Conservation (phyloP, 2,888 invertebrate genomes). For the Spodoptera littoralis region DNA sequence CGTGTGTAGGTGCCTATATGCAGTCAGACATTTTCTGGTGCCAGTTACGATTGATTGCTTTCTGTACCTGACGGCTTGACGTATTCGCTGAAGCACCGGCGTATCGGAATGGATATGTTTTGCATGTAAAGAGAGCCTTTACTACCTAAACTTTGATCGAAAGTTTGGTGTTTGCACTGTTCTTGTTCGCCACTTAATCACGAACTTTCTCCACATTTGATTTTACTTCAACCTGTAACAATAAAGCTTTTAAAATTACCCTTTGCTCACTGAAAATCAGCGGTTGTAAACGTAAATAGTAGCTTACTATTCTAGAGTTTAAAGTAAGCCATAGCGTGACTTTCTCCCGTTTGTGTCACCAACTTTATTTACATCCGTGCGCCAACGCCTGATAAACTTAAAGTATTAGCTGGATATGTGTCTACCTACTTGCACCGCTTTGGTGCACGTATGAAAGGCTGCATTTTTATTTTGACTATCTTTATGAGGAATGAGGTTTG, state of each 20-base stretch:
- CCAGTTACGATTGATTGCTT: conserved; percentile 17
- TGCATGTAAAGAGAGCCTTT: conserved; percentile 3
- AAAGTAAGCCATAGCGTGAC: conserved; percentile 56
- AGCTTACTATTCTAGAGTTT: conserved; percentile 43
- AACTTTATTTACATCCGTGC: conserved; percentile 61
- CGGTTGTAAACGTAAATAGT: conserved; percentile 49
- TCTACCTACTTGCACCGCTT: conserved; percentile 25
- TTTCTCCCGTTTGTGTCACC: conserved; percentile 59
- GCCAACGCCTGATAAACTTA: conserved; percentile 61
- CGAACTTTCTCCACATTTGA: conserved; percentile 21
- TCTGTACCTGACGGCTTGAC: conserved; percentile 8
- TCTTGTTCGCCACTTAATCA: conserved; percentile 17
- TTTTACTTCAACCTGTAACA: conserved; percentile 21
- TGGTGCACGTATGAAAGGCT: conserved; percentile 32
- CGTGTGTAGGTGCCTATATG: too few species aligned
- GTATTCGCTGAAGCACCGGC: conserved; percentile 13
- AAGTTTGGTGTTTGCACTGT: conserved; percentile 2
- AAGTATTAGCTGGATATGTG: conserved; percentile 54
- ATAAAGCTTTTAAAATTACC: conserved; percentile 40
- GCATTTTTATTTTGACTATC: conserved; percentile 37
- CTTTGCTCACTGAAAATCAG: conserved; percentile 38
- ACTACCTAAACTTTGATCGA: conserved; percentile 4
- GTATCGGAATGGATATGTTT: conserved; percentile 15
- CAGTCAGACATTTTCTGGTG: conserved; percentile 11
- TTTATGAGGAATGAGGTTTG: conserved; percentile 5